These are phyloP conservation scores for Amazona finschi DNA, from an alignment of 2,797 vertebrate species.

Conservation along the genomic window DNA sequence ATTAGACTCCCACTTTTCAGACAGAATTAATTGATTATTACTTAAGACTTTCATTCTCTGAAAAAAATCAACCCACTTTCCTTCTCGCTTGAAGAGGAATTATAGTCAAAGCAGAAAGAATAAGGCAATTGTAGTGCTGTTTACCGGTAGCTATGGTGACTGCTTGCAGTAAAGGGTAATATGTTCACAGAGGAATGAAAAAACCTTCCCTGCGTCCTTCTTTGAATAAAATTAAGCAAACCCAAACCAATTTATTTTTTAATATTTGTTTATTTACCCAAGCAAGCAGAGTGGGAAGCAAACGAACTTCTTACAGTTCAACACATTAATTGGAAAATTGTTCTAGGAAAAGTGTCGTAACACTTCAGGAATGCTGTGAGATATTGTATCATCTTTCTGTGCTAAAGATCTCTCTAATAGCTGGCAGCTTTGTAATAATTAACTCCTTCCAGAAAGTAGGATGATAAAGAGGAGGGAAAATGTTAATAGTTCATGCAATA, in stretches of 20 bases:
- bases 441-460: conserved; percentile 27
- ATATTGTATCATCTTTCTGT: neutral
- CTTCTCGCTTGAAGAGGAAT: neutral
- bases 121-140: neutral
- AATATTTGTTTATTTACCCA: neutral
- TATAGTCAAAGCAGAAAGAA: neutral
- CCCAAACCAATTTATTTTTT: neutral
- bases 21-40: conserved; percentile 1
- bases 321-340: neutral
- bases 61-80: neutral
- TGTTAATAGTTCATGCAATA: conserved; percentile 57
- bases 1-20: neutral
- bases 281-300: neutral
- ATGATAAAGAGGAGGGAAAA: conserved; percentile 22
- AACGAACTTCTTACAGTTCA: neutral
- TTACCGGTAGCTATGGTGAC: conserved; percentile 40
- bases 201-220: neutral
- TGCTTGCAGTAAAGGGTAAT: neutral
- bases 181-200: neutral
- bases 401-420: neutral
- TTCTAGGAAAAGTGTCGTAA: neutral
- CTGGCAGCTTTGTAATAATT: conserved; percentile 22
- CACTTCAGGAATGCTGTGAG: neutral
- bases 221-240: neutral
- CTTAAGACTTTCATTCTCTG: neutral